Evolutionary conservation across 1,140 invertebrate genomes (phyloP).

Genomic region (Achatina immaculata): DNA sequence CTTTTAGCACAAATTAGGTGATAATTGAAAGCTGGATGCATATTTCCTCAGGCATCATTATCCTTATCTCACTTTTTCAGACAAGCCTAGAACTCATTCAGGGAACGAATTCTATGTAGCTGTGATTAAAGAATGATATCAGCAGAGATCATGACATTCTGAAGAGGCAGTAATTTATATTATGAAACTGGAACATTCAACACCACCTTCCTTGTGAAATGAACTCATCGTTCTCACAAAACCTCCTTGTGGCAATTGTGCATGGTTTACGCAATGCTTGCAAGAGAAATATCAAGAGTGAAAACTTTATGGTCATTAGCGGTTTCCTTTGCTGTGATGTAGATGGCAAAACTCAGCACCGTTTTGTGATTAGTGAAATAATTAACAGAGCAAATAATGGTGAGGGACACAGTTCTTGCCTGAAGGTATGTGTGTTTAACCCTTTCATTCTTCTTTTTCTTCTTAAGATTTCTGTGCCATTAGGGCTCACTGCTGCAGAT

Average conservation of each 20-base stretch:
- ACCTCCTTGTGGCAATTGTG: not conserved
- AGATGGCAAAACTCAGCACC: constrained; percentile 16
- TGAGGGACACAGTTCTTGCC: constrained; percentile 18
- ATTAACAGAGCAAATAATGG: not conserved
- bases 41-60: no score
- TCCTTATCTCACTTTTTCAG: no score
- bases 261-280: not conserved
- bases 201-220: not conserved
- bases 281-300: not conserved
- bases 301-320: not conserved
- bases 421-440: constrained; percentile 13
- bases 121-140: no score
- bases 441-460: not conserved
- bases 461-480: not conserved
- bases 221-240: not conserved
- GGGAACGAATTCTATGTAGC: no score
- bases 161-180: not conserved
- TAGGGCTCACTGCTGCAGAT: no score
- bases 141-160: not conserved
- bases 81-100: no score
- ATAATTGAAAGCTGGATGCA: no score
- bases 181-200: not conserved
- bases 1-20: no score
- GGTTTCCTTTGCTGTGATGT: constrained; percentile 14
- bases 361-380: constrained; percentile 11